Evolutionary conservation across 2,888 invertebrate species (phyloP), one percentile per base, ranked within the genome.

Genomic region (Drepanosiphum platanoidis): DNA sequence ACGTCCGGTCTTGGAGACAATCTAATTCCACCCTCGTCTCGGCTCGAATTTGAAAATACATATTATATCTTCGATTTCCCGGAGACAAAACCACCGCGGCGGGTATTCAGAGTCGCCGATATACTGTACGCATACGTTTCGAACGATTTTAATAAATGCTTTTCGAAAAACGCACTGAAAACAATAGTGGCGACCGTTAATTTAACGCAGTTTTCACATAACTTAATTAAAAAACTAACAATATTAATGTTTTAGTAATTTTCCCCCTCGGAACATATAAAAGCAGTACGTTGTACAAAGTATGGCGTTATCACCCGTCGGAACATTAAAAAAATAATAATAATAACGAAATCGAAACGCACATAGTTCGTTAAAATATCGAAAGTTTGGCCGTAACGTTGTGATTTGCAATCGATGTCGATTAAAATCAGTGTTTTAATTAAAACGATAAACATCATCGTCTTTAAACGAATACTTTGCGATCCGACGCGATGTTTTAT

Each of bases 11-110:
- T 77, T 52, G 0, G 15, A 18, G 3, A 42, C 22, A 52, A 27
- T n/a, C 61, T 61, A 27, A 61, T 61, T 61, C 11, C 61, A 27
- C 3, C 27, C 8, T 61, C 9, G 9, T 61, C 27, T 7, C 61
- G 27, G 61, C 7, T 8, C 36, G 18, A 18, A 77, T 61, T 61
- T 9, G 58, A 36, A 39, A 61, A 77, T 74, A n/a, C n/a, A n/a
- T n/a, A n/a, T n/a, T n/a, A n/a, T n/a, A 36, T 61, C 2, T 3
- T n/a, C 36, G 11, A 75, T 77, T 39, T 61, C 77, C 77, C 61
- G 27, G 8, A 75, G 75, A 58, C 34, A n/a, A 36, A 3, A 61
- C n/a, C 15, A 2, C 36, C 32, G 18, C 39, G 9, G 18, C 39
- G 9, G 34, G 36, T 36, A 36, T 61, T 61, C 61, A 77, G 36